Percentiles rank a stretch among this genome's conserved stretches.
phyloP scores from a whole-genome alignment of 1,140 invertebrate species.

The Aplysia californica region DNA sequence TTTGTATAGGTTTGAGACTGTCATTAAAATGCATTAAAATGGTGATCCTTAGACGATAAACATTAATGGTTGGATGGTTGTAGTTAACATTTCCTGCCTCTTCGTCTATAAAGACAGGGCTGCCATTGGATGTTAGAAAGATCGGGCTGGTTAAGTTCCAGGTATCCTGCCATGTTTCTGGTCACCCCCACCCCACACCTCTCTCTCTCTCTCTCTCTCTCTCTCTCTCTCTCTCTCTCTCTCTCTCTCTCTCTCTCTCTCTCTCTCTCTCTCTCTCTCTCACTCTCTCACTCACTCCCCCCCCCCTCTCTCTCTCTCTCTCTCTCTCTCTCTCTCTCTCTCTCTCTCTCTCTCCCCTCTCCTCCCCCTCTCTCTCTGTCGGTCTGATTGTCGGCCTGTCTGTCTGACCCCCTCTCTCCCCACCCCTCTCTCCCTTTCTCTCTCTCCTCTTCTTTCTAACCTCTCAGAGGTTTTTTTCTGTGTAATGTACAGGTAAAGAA shows the following conservation, averaged over 20 bases:
- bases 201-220: conserved; percentile 14
- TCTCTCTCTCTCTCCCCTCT: conserved; percentile 6
- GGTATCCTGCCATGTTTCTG: background rate
- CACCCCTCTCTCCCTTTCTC: conserved; percentile 1
- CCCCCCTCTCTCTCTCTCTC: background rate
- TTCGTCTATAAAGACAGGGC: background rate
- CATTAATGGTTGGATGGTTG: background rate
- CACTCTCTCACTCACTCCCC: too few species aligned
- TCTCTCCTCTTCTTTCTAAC: too few species aligned
- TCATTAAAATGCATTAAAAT: too few species aligned
- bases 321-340: conserved; percentile 30
- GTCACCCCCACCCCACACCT: background rate
- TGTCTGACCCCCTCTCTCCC: too few species aligned
- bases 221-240: conserved; percentile 19
- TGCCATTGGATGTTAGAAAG: background rate
- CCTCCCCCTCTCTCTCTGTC: conserved; percentile 23
- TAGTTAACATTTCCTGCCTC: background rate
- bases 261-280: conserved; percentile 19
- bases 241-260: conserved; percentile 7
- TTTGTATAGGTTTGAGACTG: too few species aligned
- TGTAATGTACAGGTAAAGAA: too few species aligned
- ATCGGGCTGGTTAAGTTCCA: background rate
- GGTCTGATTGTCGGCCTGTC: too few species aligned
- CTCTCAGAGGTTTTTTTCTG: too few species aligned
- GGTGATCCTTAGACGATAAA: background rate